Evolutionary conservation across 2,113 vertebrate genomes (phyloP).

Genomic region (Hippolais icterina): DNA sequence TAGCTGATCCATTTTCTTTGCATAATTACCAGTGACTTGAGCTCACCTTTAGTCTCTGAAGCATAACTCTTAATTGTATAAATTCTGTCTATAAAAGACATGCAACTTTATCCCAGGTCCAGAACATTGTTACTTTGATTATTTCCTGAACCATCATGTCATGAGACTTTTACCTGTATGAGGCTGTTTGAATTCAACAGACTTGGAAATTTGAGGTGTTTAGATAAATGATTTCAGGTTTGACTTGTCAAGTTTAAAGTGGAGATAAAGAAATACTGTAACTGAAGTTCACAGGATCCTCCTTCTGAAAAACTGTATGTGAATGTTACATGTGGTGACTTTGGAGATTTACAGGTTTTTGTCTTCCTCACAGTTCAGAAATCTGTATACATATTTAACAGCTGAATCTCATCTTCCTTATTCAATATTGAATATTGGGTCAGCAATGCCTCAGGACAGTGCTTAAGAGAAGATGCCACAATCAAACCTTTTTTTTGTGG

Average conservation of each 20-base stretch:
- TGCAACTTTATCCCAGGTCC: not conserved
- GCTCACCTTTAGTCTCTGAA: conserved; percentile 21
- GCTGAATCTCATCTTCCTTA: not conserved
- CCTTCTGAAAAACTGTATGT: not conserved
- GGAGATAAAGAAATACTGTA: not conserved
- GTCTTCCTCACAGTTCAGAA: not conserved
- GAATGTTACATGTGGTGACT: not conserved
- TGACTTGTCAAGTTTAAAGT: not conserved
- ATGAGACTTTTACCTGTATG: not conserved
- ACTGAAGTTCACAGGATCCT: not conserved
- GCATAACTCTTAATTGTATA: not conserved
- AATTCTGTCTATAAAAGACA: not conserved
- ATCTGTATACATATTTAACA: not conserved
- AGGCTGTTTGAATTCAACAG: not conserved
- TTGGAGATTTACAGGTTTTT: not conserved
- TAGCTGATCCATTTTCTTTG: not conserved
- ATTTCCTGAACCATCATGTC: not conserved
- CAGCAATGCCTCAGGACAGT: not conserved
- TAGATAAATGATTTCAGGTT: not conserved
- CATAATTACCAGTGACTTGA: not conserved
- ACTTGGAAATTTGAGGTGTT: not conserved
- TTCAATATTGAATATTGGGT: not conserved
- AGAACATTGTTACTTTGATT: not conserved
- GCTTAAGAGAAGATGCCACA: not conserved
- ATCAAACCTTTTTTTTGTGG: not conserved